These are phyloP conservation scores for Bergia sp. DNA, from an alignment of 92 coral and sea anemone genomes.

Conservation along the genomic window DNA sequence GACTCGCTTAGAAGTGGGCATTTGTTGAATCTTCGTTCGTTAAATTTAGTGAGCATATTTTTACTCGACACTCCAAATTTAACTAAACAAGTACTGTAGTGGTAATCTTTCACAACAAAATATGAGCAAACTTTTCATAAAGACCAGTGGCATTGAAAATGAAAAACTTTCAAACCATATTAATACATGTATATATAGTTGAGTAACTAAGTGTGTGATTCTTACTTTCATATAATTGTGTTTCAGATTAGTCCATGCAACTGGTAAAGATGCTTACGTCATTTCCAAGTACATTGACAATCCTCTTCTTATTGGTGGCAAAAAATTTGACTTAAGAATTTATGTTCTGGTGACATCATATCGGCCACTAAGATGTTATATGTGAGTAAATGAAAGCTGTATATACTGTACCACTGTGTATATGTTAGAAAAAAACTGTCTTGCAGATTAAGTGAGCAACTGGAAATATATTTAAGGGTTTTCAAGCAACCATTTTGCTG, in stretches of 20 bases:
- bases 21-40: neutral
- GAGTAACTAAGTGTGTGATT: neutral
- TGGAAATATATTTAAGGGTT: too few relatives aligned
- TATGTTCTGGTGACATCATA: constrained; percentile 96
- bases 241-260: constrained; percentile 75
- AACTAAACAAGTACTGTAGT: too few relatives aligned
- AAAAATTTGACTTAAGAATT: constrained; percentile 96
- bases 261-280: constrained; percentile 90
- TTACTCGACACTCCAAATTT: neutral
- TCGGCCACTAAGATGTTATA: constrained; percentile 90
- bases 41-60: too few relatives aligned
- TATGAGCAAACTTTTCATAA: too few relatives aligned
- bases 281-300: constrained; percentile 97
- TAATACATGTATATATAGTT: neutral
- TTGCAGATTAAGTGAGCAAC: too few relatives aligned
- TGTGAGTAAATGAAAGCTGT: constrained; percentile 58
- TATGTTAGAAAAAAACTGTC: neutral
- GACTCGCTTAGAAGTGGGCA: neutral
- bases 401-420: neutral
- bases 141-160: too few relatives aligned
- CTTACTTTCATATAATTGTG: neutral
- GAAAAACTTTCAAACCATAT: too few relatives aligned
- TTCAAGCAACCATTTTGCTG: too few relatives aligned
- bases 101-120: too few relatives aligned
- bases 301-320: constrained; percentile 97